Conservation (phyloP, 2,888 invertebrate genomes). For the Metopia argyrocephala region DNA sequence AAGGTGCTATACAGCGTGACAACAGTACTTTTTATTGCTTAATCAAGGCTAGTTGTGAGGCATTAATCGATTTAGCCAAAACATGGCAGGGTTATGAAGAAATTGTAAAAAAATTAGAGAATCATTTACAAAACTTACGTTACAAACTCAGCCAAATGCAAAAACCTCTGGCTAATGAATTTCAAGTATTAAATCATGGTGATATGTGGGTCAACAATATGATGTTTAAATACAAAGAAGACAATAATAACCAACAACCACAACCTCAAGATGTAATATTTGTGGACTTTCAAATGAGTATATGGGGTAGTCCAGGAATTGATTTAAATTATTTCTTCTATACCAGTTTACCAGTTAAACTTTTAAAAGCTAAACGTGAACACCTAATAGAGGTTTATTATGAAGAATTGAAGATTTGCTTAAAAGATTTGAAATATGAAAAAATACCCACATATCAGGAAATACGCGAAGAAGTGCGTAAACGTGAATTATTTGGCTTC, state of each 20-base stretch:
- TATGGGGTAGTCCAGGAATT: slow-evolving; percentile 76
- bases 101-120: slow-evolving; percentile 76
- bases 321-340: slow-evolving; percentile 77
- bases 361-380: slow-evolving; percentile 70
- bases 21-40: slow-evolving; percentile 66
- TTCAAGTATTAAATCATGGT: slow-evolving; percentile 79
- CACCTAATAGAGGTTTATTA: slow-evolving; percentile 72
- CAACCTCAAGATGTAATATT: slow-evolving; percentile 67
- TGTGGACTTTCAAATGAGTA: slow-evolving; percentile 75
- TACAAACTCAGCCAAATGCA: slow-evolving; percentile 48
- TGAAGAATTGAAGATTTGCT: slow-evolving; percentile 66
- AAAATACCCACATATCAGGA: slow-evolving; percentile 68
- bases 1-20: slow-evolving; percentile 67
- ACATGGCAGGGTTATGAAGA: slow-evolving; percentile 78
- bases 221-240: slow-evolving; percentile 75
- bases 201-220: slow-evolving; percentile 79
- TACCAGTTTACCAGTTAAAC: slow-evolving; percentile 72
- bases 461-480: slow-evolving; percentile 67
- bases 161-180: slow-evolving; percentile 41
- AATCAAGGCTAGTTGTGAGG: slow-evolving; percentile 66
- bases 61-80: slow-evolving; percentile 72
- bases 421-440: slow-evolving; percentile 65
- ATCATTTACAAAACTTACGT: slow-evolving; percentile 72
- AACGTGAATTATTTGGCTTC: slow-evolving; percentile 72
- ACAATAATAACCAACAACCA: not conserved